phyloP scores from a whole-genome alignment of 2,113 vertebrate genomes.

The Lepus timidus region DNA sequence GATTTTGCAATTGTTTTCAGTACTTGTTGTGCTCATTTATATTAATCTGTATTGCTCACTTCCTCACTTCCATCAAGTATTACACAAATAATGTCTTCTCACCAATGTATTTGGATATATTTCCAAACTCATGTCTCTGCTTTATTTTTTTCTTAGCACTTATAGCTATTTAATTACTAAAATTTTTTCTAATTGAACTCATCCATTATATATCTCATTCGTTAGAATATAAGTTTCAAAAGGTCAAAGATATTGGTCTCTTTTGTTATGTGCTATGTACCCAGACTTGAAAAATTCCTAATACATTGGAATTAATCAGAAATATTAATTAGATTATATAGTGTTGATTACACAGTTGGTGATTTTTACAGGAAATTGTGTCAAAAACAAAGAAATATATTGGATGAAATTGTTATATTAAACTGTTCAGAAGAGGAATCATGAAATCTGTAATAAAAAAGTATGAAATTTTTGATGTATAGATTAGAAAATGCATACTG shows the following conservation, averaged over 20 bases:
- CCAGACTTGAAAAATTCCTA: background rate
- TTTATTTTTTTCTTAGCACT: background rate
- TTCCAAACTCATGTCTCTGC: background rate
- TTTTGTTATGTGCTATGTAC: background rate
- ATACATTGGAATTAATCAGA: background rate
- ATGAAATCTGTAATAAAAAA: background rate
- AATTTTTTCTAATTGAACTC: background rate
- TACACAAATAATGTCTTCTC: background rate
- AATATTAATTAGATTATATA: conserved; percentile 22
- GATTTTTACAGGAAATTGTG: background rate
- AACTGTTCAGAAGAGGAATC: background rate
- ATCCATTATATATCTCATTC: background rate
- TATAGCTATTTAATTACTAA: background rate
- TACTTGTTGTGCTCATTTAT: background rate
- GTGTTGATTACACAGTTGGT: background rate
- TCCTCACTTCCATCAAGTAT: background rate
- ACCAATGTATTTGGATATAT: background rate
- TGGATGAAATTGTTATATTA: background rate
- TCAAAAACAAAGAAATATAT: background rate
- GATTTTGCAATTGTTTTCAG: background rate
- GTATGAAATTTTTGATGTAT: too few relatives aligned
- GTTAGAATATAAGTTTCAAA: background rate
- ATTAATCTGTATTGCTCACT: background rate
- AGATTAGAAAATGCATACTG: background rate
- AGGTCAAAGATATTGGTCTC: background rate